Base-by-base conservation (phyloP, 2,888 invertebrate species). In the Orchesellides sinensis region DNA sequence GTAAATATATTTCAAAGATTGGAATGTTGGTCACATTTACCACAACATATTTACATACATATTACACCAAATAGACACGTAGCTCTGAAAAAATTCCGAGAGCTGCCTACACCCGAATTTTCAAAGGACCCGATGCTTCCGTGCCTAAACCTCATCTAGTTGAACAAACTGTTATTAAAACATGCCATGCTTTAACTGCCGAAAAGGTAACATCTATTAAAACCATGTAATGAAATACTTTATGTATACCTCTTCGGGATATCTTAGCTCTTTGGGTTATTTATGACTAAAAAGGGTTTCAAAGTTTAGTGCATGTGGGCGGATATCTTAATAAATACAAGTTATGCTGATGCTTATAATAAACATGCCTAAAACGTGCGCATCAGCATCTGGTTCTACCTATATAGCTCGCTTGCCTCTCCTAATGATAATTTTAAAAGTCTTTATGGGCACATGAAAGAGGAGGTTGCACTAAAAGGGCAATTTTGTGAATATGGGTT, bases 311-410 rank as follows among this genome's bases (percentile, higher is more conserved):
- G 52, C 52, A 77, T 77, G 78, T 78, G 78, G 78, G 78, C 78
- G 78, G 78, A 69, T 78, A 78, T 78, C 70, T 78, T 70, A 78
- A 78, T 78, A 78, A 78, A 78, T 65, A 40, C 10, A 40, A 14
- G 40, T 40, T 40, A 52, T 63, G 56, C 19, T 63, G 63, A 74
- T 47, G 49, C 29, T 72, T 59, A 59, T 12, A 45, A 61, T 74
- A 56, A 66, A 54, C 49, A 66, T 65, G 40, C 54, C 47, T 56
- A 45, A 68, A 59, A 75, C 75, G 65, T 77, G 56, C 56, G 56
- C 47, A 49, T 56, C 56, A 56, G 23, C 73, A 29, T 29, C 40
- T 35, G 45, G 19, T 61, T 23, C 27, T 61, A 23, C 17, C 35
- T 27, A 4, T 1, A 2, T 5, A 23, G 27, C 23, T 61, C 61